Evolutionary conservation across 1,140 invertebrate species (phyloP).

Genomic region (Heliconius hewitsoni): DNA sequence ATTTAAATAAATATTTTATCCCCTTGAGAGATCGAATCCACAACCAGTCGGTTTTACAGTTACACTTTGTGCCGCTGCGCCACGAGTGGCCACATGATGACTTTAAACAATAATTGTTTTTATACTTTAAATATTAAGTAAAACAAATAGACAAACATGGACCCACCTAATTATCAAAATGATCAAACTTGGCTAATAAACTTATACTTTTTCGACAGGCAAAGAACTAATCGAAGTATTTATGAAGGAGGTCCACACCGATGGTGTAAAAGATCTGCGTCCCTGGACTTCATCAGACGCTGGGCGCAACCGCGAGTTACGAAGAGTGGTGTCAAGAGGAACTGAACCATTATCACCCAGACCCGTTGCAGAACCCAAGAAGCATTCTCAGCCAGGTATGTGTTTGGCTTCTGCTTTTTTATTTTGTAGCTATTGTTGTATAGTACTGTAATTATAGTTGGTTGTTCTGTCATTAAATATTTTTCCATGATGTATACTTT

Average conservation of each 20-base stretch:
- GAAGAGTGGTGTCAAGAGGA: slow-evolving; percentile 63
- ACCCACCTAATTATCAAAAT: neutral
- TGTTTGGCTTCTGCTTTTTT: slow-evolving; percentile 4
- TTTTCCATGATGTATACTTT: no score
- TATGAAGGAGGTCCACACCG: slow-evolving; percentile 89
- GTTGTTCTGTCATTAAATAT: no score
- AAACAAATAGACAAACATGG: no score
- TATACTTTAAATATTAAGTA: no score
- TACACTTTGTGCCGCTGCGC: no score
- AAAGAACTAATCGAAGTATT: slow-evolving; percentile 98
- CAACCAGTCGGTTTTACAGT: no score
- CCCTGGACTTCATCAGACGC: slow-evolving; percentile 79
- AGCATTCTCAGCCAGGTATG: slow-evolving; percentile 58
- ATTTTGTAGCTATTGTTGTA: neutral
- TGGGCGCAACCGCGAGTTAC: slow-evolving; percentile 57
- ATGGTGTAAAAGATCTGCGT: slow-evolving; percentile 88
- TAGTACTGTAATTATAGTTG: neutral
- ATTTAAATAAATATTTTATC: no score
- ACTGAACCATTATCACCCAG: slow-evolving; percentile 61
- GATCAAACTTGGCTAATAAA: neutral
- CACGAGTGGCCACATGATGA: no score
- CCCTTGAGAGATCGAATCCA: no score
- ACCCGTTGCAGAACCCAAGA: slow-evolving; percentile 39
- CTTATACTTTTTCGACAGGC: slow-evolving; percentile 82
- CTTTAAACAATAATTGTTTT: no score